Percentiles rank a stretch among this genome's conserved stretches.
These are phyloP conservation scores for Grapholita molesta DNA, from an alignment of 1,140 invertebrate genomes.

Conservation along the genomic window DNA sequence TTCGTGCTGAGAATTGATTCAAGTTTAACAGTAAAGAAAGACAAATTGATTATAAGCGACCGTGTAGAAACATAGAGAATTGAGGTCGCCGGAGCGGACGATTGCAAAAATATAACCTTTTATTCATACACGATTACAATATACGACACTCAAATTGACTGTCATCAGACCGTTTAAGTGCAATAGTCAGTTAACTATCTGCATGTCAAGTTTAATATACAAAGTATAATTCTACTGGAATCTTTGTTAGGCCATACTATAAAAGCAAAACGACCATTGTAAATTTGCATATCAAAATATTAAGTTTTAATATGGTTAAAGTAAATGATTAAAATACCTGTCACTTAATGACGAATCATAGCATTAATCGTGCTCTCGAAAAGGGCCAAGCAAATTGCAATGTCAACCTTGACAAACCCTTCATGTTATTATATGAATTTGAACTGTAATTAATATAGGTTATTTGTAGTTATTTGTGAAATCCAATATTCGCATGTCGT, in stretches of 20 bases:
- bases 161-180: not conserved
- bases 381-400: conserved; percentile 1
- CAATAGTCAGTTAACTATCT: conserved; percentile 2
- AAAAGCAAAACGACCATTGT: not conserved
- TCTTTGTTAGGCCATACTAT: not conserved
- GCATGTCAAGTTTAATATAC: no score
- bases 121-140: conserved; percentile 12
- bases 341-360: not conserved
- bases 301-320: conserved; percentile 3
- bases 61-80: conserved; percentile 11
- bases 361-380: not conserved
- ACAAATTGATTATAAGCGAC: not conserved
- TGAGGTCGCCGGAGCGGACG: not conserved
- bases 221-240: not conserved
- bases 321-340: not conserved
- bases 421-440: not conserved
- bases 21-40: conserved; percentile 1
- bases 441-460: not conserved
- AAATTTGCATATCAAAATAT: not conserved
- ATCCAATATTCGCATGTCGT: conserved; percentile 17
- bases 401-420: not conserved
- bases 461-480: not conserved
- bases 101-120: conserved; percentile 15
- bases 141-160: conserved; percentile 8
- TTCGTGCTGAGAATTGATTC: not conserved